Percentiles rank a stretch among this genome's conserved stretches.
These are phyloP conservation scores for Smittia aterrima DNA, from an alignment of 2,888 invertebrate species.

Conservation along the genomic window DNA sequence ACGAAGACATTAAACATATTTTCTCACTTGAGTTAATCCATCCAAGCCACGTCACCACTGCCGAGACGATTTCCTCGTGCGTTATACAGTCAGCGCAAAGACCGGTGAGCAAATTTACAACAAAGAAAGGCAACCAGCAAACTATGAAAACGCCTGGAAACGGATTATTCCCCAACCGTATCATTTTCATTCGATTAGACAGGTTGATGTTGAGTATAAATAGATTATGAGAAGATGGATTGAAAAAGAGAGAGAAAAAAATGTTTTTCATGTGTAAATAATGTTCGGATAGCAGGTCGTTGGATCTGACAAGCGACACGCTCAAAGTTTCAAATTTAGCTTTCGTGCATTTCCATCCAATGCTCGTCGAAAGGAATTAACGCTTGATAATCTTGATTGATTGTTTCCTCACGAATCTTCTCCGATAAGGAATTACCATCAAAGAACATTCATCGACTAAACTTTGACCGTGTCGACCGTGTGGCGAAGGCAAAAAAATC, in stretches of 20 bases:
- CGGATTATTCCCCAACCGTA: conserved; percentile 2
- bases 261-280: background rate
- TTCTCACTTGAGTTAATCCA: conserved; percentile 33
- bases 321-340: background rate
- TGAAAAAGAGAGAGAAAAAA: background rate
- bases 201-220: conserved; percentile 16
- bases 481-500: no score
- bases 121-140: conserved; percentile 97
- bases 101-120: conserved; percentile 87
- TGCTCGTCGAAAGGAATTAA: no score
- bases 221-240: background rate
- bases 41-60: conserved; percentile 78
- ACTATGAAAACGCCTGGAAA: conserved; percentile 58
- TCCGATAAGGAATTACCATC: no score
- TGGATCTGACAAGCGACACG: background rate
- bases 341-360: no score
- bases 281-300: background rate
- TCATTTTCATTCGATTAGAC: conserved; percentile 32
- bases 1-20: background rate
- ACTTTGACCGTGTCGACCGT: no score
- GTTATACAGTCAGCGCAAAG: conserved; percentile 85
- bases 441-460: no score
- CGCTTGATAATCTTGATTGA: no score
- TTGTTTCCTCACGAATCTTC: no score
- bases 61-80: conserved; percentile 82